Evolutionary conservation across 2,797 vertebrate genomes (phyloP).

Genomic region (Mallotus villosus): DNA sequence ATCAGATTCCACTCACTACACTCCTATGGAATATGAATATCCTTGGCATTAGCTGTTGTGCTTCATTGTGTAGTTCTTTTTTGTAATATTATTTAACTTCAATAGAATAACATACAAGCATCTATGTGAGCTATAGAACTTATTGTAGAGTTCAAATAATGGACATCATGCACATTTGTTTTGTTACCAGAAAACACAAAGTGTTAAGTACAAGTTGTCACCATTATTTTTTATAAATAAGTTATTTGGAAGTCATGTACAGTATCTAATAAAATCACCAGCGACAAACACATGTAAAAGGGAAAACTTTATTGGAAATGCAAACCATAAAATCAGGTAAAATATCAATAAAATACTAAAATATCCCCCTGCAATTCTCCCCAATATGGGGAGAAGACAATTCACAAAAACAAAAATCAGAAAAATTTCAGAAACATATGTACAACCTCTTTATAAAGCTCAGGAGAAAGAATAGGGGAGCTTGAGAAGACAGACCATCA

Average conservation of each 20-base stretch:
- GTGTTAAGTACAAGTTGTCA: slow-evolving; percentile 47
- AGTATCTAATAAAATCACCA: slow-evolving; percentile 31
- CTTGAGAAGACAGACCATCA: slow-evolving; percentile 30
- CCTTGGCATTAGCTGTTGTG: slow-evolving; percentile 40
- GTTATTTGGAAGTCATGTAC: slow-evolving; percentile 68
- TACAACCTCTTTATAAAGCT: slow-evolving; percentile 71
- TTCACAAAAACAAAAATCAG: slow-evolving; percentile 65
- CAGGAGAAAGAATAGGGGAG: slow-evolving; percentile 52
- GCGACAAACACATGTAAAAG: slow-evolving; percentile 55
- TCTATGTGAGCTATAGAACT: slow-evolving; percentile 25
- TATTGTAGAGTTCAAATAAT: slow-evolving; percentile 30
- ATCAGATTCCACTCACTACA: slow-evolving; percentile 22
- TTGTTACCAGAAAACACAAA: slow-evolving; percentile 35
- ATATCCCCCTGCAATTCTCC: slow-evolving; percentile 57
- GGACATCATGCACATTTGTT: slow-evolving; percentile 37
- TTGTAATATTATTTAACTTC: background rate
- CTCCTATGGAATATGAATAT: slow-evolving; percentile 20
- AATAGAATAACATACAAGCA: slow-evolving; percentile 7
- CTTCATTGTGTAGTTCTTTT: slow-evolving; percentile 32
- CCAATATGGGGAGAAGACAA: slow-evolving; percentile 83
- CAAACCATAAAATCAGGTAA: slow-evolving; percentile 69
- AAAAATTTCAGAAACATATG: slow-evolving; percentile 70
- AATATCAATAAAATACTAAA: slow-evolving; percentile 56
- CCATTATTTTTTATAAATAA: slow-evolving; percentile 74
- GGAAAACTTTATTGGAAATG: slow-evolving; percentile 69